Evolutionary conservation across 2,797 vertebrate genomes (phyloP), one percentile per base, ranked within the genome.

Genomic region (Cossypha polioptera): DNA sequence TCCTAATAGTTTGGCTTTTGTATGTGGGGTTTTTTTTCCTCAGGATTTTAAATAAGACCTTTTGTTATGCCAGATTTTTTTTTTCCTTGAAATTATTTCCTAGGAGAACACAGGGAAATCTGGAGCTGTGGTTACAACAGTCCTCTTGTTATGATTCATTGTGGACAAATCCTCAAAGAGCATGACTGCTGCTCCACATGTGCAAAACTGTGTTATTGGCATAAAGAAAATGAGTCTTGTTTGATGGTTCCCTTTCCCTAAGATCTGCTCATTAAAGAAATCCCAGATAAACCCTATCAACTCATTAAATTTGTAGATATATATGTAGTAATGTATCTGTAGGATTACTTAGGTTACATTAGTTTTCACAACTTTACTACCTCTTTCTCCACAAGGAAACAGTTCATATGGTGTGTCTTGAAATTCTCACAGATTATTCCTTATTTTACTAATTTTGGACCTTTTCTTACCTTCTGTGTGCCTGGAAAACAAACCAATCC

Each of bases 311-410:
- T 62, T 88, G 13, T 74, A 75, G 22, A 87, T 55, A 20, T 55
- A 20, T 3, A 20, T 38, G 10, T 61, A 78, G 25, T n/a, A 61
- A 42, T 67, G 2, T 50, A 42, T 35, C 29, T 77, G 11, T 72
- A 90, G 72, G 67, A 75, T 72, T 45, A 95, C 38, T 66, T 79
- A 73, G 77, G 35, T 42, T 33, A 62, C 43, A 40, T 4, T 36
- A 40, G 42, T 91, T 93, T 88, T 82, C 36, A 15, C 80, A 93
- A 95, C 92, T 79, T 92, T 86, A 76, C 90, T 93, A 93, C 91
- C 90, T 94, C 91, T 92, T 91, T 75, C 63, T 91, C 66, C 75
- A 78, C 51, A 89, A 81, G 76, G 16, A 86, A 92, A 88, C 62
- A 88, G 54, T 59, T 84, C 58, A 86, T 43, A 68, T 42, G 42